phyloP scores from a whole-genome alignment of 2,797 vertebrate genomes.

The Tenualosa thibaudeaui region DNA sequence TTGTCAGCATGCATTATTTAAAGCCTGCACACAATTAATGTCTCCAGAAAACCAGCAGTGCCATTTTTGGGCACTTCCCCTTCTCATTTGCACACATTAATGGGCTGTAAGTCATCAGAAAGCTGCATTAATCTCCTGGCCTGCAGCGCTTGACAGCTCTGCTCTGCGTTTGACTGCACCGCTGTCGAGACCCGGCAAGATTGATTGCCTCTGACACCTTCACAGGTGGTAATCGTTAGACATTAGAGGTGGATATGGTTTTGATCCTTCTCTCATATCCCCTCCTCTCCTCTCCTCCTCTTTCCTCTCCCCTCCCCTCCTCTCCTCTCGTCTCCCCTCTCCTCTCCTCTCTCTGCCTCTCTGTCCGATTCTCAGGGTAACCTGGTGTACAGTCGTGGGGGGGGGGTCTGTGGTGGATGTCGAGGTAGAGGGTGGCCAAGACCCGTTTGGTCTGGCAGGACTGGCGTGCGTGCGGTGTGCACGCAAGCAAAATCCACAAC shows the following conservation, averaged over 20 bases:
- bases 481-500: too few species aligned
- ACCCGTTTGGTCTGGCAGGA: not conserved
- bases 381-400: not conserved
- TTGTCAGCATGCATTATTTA: conserved; percentile 48
- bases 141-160: conserved; percentile 62
- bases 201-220: conserved; percentile 66
- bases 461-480: too few species aligned
- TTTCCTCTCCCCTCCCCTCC: not conserved
- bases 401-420: not conserved
- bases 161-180: conserved; percentile 35
- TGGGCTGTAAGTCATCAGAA: conserved; percentile 70
- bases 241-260: conserved; percentile 56
- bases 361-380: conserved; percentile 14
- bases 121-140: conserved; percentile 64
- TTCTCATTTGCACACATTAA: conserved; percentile 71
- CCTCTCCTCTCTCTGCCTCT: not conserved
- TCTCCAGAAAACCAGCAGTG: conserved; percentile 35
- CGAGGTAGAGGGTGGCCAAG: not conserved
- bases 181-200: conserved; percentile 54
- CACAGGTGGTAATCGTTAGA: conserved; percentile 72
- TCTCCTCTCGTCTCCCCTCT: not conserved
- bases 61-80: conserved; percentile 50
- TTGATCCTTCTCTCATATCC: not conserved
- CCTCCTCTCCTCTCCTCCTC: conserved; percentile 7
- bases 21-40: conserved; percentile 47